Conservation (phyloP, 2,797 vertebrate species). For the Poecilia gillii region DNA sequence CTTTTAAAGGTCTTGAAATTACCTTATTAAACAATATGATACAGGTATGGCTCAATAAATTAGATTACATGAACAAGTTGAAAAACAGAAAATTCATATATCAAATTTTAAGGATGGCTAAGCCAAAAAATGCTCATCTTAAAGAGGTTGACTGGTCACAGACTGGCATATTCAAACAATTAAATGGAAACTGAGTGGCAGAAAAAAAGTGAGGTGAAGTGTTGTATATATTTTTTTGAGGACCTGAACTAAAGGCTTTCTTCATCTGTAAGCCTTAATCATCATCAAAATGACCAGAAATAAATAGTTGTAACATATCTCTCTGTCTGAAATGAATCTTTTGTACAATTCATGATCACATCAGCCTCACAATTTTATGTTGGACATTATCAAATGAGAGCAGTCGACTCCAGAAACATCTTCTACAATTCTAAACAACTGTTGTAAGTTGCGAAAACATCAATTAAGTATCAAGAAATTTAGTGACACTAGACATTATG, state of each 20-base stretch:
- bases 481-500: background rate
- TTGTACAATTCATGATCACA: background rate
- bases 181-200: background rate
- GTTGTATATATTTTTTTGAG: background rate
- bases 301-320: background rate
- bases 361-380: background rate
- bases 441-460: background rate
- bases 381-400: background rate
- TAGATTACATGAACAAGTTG: background rate
- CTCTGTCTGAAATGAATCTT: background rate
- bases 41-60: background rate
- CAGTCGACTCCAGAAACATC: no score
- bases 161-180: background rate
- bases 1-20: background rate
- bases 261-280: background rate
- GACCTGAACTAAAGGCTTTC: background rate
- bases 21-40: background rate
- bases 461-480: background rate
- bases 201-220: background rate
- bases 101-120: background rate
- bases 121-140: background rate
- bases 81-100: background rate
- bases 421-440: background rate
- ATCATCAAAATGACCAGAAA: background rate
- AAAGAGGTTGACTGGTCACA: background rate